These are phyloP conservation scores for Catagonus wagneri DNA, from an alignment of 2,113 vertebrate species.

Conservation along the genomic window DNA sequence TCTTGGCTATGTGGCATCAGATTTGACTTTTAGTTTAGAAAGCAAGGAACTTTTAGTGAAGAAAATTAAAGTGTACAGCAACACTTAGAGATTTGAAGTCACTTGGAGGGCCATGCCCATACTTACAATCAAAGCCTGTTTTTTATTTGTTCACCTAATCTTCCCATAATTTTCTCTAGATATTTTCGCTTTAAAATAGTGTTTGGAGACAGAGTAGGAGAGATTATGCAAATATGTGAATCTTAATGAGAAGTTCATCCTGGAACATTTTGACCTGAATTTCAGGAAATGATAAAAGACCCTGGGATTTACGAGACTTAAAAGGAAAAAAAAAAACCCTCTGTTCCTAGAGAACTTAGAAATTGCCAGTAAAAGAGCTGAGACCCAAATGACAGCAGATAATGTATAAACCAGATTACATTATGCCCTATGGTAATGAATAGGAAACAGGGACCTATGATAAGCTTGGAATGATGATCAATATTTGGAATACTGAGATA, in stretches of 20 bases:
- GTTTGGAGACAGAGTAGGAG: conserved; percentile 49
- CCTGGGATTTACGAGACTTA: conserved; percentile 58
- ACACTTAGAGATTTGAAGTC: not conserved
- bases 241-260: conserved; percentile 75
- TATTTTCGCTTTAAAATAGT: conserved; percentile 69
- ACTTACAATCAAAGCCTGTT: conserved; percentile 35
- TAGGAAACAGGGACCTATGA: conserved; percentile 43
- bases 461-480: conserved; percentile 74
- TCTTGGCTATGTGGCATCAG: not conserved
- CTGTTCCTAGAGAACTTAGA: conserved; percentile 65
- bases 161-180: conserved; percentile 56
- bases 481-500: conserved; percentile 75
- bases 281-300: conserved; percentile 76
- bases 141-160: conserved; percentile 45
- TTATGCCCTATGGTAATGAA: conserved; percentile 64
- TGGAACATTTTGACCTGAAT: conserved; percentile 71
- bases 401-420: conserved; percentile 61
- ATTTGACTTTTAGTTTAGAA: not conserved
- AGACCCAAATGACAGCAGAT: conserved; percentile 65
- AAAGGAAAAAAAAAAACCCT: conserved; percentile 45
- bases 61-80: not conserved
- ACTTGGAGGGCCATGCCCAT: not conserved
- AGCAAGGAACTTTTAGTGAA: conserved; percentile 24
- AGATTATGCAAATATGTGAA: conserved; percentile 78
- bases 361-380: conserved; percentile 68